Evolutionary conservation across 1,140 invertebrate species (phyloP).

Genomic region (Drosophila miranda): DNA sequence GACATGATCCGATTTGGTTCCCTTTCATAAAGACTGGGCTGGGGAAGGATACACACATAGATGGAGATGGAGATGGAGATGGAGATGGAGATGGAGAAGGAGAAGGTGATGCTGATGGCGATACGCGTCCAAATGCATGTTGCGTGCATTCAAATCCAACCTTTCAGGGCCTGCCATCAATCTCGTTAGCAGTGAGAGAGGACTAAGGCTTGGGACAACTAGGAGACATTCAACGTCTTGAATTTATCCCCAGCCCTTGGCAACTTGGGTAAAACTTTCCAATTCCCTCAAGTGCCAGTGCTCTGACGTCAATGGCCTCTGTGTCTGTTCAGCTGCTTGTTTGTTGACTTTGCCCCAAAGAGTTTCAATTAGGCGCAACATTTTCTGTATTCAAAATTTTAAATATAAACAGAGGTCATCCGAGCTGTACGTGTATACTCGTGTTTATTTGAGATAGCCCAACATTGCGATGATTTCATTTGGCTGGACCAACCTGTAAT

Average conservation of each 20-base stretch:
- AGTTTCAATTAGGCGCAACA: conserved; percentile 50
- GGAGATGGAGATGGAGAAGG: conserved; percentile 6
- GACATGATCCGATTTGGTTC: conserved; percentile 68
- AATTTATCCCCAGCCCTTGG: conserved; percentile 2
- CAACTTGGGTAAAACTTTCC: conserved; percentile 22
- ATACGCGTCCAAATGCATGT: conserved; percentile 27
- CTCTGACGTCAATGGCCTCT: conserved; percentile 52
- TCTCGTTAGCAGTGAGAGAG: conserved; percentile 31
- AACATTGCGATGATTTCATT: conserved; percentile 37
- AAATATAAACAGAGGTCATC: conserved; percentile 47
- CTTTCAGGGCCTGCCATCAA: conserved; percentile 22
- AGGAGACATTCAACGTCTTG: conserved; percentile 28
- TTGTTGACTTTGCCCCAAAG: conserved; percentile 49
- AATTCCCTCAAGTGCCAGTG: conserved; percentile 23
- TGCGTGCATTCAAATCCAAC: conserved; percentile 3
- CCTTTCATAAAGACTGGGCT: conserved; percentile 17
- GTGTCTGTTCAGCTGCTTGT: conserved; percentile 45
- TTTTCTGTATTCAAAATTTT: conserved; percentile 36
- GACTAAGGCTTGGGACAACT: conserved; percentile 9
- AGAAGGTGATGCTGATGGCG: not conserved
- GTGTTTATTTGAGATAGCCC: conserved; percentile 7
- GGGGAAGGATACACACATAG: no score
- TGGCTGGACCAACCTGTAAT: conserved; percentile 31
- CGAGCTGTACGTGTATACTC: conserved; percentile 23
- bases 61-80: not conserved